Conservation (phyloP, 53 echinoderm and acorn worm species). For the Luidia sarsii region DNA sequence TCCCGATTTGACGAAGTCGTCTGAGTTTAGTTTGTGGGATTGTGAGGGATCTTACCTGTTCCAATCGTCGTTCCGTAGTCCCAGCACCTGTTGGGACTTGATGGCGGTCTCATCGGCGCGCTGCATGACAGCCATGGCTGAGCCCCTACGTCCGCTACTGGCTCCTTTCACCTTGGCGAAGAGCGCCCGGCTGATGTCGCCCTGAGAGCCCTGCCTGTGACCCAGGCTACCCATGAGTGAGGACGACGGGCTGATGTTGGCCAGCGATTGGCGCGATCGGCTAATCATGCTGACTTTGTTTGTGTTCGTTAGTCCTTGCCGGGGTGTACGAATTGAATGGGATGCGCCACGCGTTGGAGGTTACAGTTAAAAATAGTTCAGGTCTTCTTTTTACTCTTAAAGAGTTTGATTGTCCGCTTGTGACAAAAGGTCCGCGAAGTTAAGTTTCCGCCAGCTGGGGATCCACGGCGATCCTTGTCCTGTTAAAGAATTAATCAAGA, state of each 20-base stretch:
- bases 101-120: constrained; percentile 77
- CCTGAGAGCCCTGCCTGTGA: constrained; percentile 46
- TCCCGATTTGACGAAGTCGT: too few relatives aligned
- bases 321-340: constrained; percentile 28
- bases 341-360: too few relatives aligned
- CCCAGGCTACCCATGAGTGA: not conserved
- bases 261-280: constrained; percentile 32
- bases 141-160: constrained; percentile 65
- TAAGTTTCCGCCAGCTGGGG: too few relatives aligned
- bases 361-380: not conserved
- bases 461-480: too few relatives aligned
- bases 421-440: too few relatives aligned
- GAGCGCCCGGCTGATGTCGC: constrained; percentile 48
- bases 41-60: constrained; percentile 95
- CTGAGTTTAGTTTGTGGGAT: too few relatives aligned
- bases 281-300: constrained; percentile 34
- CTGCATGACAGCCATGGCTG: constrained; percentile 96
- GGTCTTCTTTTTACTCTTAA: constrained; percentile 1
- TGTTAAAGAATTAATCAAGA: too few relatives aligned
- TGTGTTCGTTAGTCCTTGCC: too few relatives aligned
- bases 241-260: constrained; percentile 26
- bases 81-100: constrained; percentile 92
- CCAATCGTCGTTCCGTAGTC: constrained; percentile 91
- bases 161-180: constrained; percentile 50
- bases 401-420: constrained; percentile 1